Base-by-base conservation (phyloP, 2,113 vertebrate genomes). In the Solenodon paradoxus region DNA sequence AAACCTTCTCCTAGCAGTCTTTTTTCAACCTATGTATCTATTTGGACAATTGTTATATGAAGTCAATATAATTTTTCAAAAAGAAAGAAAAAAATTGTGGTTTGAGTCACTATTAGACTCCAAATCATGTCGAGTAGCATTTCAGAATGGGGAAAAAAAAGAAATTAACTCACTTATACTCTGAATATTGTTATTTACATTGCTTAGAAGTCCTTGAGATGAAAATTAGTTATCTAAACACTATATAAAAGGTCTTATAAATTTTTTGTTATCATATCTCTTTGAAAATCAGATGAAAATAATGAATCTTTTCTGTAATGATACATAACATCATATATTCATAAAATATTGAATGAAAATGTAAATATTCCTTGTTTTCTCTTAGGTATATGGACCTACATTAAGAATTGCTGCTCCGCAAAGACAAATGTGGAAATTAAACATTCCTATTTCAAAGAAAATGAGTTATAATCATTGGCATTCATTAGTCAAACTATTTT, bases 401-500 rank as follows among this genome's bases (percentile, higher is more conserved):
- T 63, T 61, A 83, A 61, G 2, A 89, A 61, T 1, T 79, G 13
- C 9, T 77, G 20, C 20, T 80, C 7, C 11, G 59, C 88, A 84
- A 87, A 3, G 59, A 22, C n/a, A 80, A 84, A 74, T 80, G 22
- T 61, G 2, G 16, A 96, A 90, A 80, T 57, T 22, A 92, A 89
- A 64, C 9, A 55, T 45, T 72, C 15, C 84, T 4, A 47, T 72
- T 84, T 84, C 57, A 83, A 68, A 12, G 82, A 79, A 89, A 90
- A 74, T 71, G 88, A 69, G 68, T 93, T 72, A 64, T 7, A 86
- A 42, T 68, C 13, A 0, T 72, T 90, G 28, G 9, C 5, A 63
- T 95, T 40, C 11, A 92, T 90, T 81, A 80, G 35, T 9, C 19
- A 88, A 94, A 85, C 55, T 64, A 22, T 92, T 87, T 45, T 80